These are phyloP conservation scores for Anarrhichthys ocellatus DNA, from an alignment of 2,113 vertebrate genomes.

Conservation along the genomic window DNA sequence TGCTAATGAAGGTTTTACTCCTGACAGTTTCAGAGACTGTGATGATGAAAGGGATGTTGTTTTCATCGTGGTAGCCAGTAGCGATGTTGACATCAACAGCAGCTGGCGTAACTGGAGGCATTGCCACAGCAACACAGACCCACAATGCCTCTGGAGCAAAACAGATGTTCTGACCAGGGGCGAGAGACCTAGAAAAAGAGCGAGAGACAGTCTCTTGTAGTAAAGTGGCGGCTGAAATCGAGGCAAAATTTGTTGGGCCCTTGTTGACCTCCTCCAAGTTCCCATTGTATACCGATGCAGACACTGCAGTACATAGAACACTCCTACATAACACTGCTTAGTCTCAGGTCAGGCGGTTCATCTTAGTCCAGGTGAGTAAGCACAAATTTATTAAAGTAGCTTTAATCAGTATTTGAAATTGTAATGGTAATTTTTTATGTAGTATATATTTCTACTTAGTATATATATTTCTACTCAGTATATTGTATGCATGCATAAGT, in stretches of 20 bases:
- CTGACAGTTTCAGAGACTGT: not conserved
- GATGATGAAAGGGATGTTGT: conserved; percentile 39
- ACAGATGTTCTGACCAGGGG: conserved; percentile 70
- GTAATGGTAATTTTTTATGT: no score
- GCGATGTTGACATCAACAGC: conserved; percentile 62
- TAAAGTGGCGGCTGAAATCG: not conserved
- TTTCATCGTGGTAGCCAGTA: conserved; percentile 50
- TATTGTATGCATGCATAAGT: no score
- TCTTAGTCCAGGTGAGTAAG: no score
- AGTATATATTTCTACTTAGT: no score
- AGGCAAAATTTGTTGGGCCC: not conserved
- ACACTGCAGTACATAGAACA: not conserved
- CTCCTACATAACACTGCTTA: not conserved
- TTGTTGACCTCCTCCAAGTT: not conserved
- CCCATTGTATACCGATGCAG: not conserved
- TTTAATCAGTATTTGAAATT: not conserved
- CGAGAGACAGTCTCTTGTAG: not conserved
- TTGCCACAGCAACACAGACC: conserved; percentile 57
- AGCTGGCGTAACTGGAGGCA: conserved; percentile 72
- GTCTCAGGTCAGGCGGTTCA: not conserved
- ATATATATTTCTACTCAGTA: no score
- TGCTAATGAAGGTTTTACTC: not conserved
- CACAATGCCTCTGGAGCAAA: conserved; percentile 55
- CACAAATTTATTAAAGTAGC: not conserved
- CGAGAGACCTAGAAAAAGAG: conserved; percentile 32